Evolutionary conservation across 92 coral and sea anemone species (phyloP), one percentile per base, ranked within the genome.

Genomic region (Porites lobata): DNA sequence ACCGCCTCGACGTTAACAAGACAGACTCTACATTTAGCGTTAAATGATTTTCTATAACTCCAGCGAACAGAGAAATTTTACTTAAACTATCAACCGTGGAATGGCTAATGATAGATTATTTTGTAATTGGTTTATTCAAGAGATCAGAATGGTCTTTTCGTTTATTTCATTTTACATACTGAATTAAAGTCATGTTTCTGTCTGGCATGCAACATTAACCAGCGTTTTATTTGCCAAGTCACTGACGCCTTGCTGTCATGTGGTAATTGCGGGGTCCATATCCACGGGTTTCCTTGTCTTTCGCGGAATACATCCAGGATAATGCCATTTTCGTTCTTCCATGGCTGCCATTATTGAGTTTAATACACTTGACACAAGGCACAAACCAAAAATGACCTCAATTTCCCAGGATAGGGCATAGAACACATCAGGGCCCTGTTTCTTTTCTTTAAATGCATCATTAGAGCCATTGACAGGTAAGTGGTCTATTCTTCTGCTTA

Each of bases 291-390:
- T 43, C 8, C n/a, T 29, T 19, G 65, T 68, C 22, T 69, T 65
- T 50, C 83, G 65, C 57, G 84, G 38, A 8, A 88, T 3, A 5
- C 56, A 32, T 75, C 81, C 20, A 7, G 75, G 68, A 65, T 79
- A 54, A 21, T 61, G 76, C 15, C 75, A 83, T 9, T 74, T 85
- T 5, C 79, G 63, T 79, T 65, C 80, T 20, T 88, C 92, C 17
- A 88, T 32, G 38, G 65, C 87, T 0, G 59, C 67, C 54, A 72
- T 57, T 65, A 88, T 88, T 50, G 92, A 56, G 21, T 74, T 88
- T 19, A 88, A 67, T 21, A 88, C 88, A 67, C 89, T 82, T 7
- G 92, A 73, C 24, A 88, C 87, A 7, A 83, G 29, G 17, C 92
- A 88, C 78, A 88, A 26, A 1, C 89, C 84, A 5, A 88, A 0